Base-by-base conservation (phyloP, 1,140 invertebrate genomes). In the Varroa destructor region DNA sequence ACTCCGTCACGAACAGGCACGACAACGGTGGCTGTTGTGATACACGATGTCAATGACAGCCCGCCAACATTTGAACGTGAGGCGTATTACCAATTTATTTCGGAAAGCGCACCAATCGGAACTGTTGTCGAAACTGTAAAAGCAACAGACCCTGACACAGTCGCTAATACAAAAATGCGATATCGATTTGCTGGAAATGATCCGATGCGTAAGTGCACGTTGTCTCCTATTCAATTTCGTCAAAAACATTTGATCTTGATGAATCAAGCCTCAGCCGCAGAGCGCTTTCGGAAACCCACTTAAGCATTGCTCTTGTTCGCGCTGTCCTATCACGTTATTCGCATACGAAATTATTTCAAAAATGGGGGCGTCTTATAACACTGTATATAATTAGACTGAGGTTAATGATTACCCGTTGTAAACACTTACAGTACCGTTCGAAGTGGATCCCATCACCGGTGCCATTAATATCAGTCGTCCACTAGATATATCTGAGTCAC, bases 381-480 rank as follows among this genome's bases (percentile, higher is more conserved):
- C 46, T 51, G 46, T 51, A 3, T 3, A 51, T 51, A 8, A 51
- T 51, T 8, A 51, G 46, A 51, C 8, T 8, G 0, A 5, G 46
- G 46, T 51, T 51, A 51, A 51, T 8, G 8, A 51, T 51, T 51
- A 25, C 25, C 25, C 25, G 25, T 51, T 51, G 8, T 8, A 51
- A 51, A 51, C 8, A n/a, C 72, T 86, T 83, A 72, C 80, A 90
- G 88, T 94, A 72, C 89, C 90, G 6, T 92, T 93, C 79, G 88
- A 87, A 14, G 89, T 95, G 51, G 90, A 95, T 80, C 87, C 91
- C 75, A 81, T 87, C 73, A 90, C 88, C 6, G 92, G 92, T 1
- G 88, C 88, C 0, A 90, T 96, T 42, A 90, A 87, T 5, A 89
- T 93, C 0, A 85, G 90, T 12, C 84, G 89, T 43, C 85, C 87